Evolutionary conservation across 2,797 vertebrate species (phyloP).

Genomic region (Oryzias sinensis): DNA sequence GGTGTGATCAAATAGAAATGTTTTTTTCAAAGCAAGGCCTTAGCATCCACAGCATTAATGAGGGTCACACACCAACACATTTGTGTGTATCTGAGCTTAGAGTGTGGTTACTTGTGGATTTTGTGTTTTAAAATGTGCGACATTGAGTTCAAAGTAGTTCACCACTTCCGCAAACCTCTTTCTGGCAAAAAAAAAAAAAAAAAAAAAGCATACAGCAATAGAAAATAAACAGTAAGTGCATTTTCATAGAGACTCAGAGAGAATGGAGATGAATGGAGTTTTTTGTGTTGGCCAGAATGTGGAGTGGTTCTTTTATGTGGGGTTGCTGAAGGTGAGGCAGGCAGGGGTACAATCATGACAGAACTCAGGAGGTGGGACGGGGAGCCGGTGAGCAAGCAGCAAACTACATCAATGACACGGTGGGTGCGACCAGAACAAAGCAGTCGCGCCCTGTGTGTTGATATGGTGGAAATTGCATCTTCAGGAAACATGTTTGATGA

Average conservation of each 20-base stretch:
- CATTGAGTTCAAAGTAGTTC: constrained; percentile 32
- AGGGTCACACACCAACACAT: constrained; percentile 23
- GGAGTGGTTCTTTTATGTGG: constrained; percentile 29
- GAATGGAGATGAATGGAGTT: constrained; percentile 25
- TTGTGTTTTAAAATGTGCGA: constrained; percentile 10
- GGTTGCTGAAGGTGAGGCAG: constrained; percentile 34
- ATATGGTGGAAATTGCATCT: constrained; percentile 81
- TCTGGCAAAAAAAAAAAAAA: constrained; percentile 39
- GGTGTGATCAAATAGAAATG: constrained; percentile 21
- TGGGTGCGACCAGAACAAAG: constrained; percentile 69
- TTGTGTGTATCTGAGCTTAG: constrained; percentile 16
- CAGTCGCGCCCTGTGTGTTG: constrained; percentile 62
- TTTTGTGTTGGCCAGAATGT: constrained; percentile 5
- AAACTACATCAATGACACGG: constrained; percentile 72
- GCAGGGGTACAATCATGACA: constrained; percentile 30
- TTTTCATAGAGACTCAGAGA: constrained; percentile 4
- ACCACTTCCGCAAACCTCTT: constrained; percentile 40
- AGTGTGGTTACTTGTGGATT: constrained; percentile 9
- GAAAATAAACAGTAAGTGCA: constrained; percentile 42
- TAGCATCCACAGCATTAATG: constrained; percentile 48
- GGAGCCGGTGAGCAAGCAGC: constrained; percentile 29
- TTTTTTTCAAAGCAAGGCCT: constrained; percentile 31
- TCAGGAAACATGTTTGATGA: constrained; percentile 80
- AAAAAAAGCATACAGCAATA: constrained; percentile 13
- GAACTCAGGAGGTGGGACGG: constrained; percentile 24